Evolutionary conservation across 2,113 vertebrate genomes (phyloP), one percentile per base, ranked within the genome.

Genomic region (Phalacrocorax pelagicus): DNA sequence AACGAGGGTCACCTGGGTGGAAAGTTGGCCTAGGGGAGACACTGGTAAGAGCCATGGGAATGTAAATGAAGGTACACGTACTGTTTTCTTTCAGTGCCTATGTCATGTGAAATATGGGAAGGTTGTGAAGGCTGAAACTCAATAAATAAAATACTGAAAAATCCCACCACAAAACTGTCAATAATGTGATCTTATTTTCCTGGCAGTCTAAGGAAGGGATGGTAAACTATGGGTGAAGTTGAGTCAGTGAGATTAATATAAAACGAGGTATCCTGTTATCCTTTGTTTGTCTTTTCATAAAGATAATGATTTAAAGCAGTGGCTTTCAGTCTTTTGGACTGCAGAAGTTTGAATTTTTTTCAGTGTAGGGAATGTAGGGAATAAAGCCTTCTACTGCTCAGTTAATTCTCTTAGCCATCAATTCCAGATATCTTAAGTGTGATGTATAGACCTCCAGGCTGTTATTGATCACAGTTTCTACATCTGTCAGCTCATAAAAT

Each of bases 401-500:
- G 36, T 82, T 70, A 26, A 32, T 70, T 80, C 67, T 89, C 38
- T 62, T 75, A 86, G 58, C 52, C 38, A 17, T n/a, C 26, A 42
- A 49, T 69, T 92, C 88, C 57, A 78, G 58, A 17, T 86, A 52
- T 52, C 62, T 81, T 57, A 89, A 88, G 38, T 63, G 57, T 74
- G 75, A 82, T 77, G 36, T 73, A 44, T 49, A 62, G 67, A 83
- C 63, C 67, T 90, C 67, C 49, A 88, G 75, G 83, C 94, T 95
- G 67, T 88, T 97, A 94, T 29, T 73, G 75, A 86, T 94, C 82
- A 70, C 51, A 61, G 11, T 77, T 94, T 57, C 67, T 81, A 66
- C 46, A 66, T 88, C 59, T 83, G 67, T 81, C 81, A 90, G 26
- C 70, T 90, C 42, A 49, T 82, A 72, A 96, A 65, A 70, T 85